Evolutionary conservation across 2,113 vertebrate species (phyloP).

Genomic region (Cardinalis cardinalis): DNA sequence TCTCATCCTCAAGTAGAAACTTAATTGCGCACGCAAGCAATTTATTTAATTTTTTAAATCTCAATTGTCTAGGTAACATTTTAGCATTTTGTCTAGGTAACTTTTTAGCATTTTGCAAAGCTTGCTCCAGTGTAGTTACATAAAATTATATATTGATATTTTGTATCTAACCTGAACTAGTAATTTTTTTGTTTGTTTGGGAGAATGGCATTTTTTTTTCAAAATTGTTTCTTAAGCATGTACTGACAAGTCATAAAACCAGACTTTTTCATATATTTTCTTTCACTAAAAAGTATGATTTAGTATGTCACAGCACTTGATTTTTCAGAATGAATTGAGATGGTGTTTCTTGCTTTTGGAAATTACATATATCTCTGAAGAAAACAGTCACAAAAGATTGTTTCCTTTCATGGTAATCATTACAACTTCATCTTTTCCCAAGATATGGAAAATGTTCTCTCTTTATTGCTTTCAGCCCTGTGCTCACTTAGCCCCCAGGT

Average conservation of each 20-base stretch:
- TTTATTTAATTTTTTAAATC: not conserved
- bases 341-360: not conserved
- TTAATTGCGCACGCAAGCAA: not conserved
- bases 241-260: not conserved
- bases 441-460: slow-evolving; percentile 11
- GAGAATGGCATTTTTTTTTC: not conserved
- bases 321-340: not conserved
- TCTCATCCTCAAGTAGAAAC: not conserved
- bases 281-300: not conserved
- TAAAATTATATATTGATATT: not conserved
- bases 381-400: not conserved
- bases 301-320: not conserved
- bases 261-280: not conserved
- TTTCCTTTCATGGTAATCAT: not conserved
- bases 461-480: not conserved
- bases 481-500: not conserved
- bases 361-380: not conserved
- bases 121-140: not conserved
- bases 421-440: not conserved
- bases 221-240: not conserved
- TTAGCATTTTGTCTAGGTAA: not conserved
- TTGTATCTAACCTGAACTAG: not conserved
- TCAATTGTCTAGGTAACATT: not conserved
- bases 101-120: not conserved
- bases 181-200: not conserved